These are phyloP conservation scores for Drosophila mulleri DNA, from an alignment of 2,888 invertebrate species.

Conservation along the genomic window DNA sequence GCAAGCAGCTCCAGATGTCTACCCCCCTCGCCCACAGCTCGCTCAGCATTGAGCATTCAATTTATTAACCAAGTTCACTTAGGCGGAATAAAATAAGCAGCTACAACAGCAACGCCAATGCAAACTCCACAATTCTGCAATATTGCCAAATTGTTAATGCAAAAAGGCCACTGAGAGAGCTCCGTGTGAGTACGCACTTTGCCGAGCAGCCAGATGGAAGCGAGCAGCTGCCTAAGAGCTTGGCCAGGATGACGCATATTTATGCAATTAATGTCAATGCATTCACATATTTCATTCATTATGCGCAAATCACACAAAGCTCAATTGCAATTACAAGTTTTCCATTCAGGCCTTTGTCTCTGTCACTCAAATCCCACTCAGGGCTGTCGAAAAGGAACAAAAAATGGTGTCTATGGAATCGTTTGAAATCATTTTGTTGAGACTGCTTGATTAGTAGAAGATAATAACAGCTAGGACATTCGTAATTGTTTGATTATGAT, in stretches of 20 bases:
- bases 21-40: neutral
- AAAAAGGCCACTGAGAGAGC: conserved; percentile 1
- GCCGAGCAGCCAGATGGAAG: neutral
- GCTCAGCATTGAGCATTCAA: conserved; percentile 27
- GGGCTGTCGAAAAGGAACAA: neutral
- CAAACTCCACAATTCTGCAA: conserved; percentile 13
- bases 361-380: neutral
- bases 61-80: conserved; percentile 63
- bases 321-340: neutral
- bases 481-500: no score
- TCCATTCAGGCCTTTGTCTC: neutral
- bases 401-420: neutral
- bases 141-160: conserved; percentile 33
- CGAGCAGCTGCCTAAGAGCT: neutral
- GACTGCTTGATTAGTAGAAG: neutral
- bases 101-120: conserved; percentile 16
- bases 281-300: neutral
- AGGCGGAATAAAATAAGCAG: conserved; percentile 15
- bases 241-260: conserved; percentile 1
- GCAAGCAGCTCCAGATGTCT: conserved; percentile 33
- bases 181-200: conserved; percentile 10
- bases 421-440: neutral
- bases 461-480: no score
- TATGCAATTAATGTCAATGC: neutral
- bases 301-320: neutral